Evolutionary conservation across 1,140 invertebrate genomes (phyloP), one percentile per base, ranked within the genome.

Genomic region (Solenopsis fugax): DNA sequence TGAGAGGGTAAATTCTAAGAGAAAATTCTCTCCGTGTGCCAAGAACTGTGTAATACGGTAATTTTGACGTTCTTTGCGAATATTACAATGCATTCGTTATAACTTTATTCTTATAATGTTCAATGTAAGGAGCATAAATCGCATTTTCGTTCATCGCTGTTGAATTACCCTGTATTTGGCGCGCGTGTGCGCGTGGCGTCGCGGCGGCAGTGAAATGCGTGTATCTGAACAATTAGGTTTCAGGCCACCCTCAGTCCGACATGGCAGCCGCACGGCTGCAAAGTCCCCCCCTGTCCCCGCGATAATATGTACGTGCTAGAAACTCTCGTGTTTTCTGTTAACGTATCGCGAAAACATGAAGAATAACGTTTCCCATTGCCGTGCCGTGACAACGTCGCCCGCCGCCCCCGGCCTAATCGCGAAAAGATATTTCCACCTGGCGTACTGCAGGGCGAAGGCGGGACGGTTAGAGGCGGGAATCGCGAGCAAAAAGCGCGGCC

Each of bases 191-290:
- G 54, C 71, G 56, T 34, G 75, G 72, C 62, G 41, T 85, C 48
- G 82, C 48, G 72, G 54, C 41, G 65, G 56, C 64, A 87, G 88
- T 91, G 92, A 92, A 93, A 92, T 92, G 92, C 92, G 92, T 93
- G 92, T 93, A 92, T 93, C 86, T 90, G 90, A 93, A 93, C 92
- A 93, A 93, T 93, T 93, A 93, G 91, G 88, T 92, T 93, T 88
- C 91, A 85, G 85, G 75, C 87, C 78, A 81, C 67, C 65, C 88
- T 72, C 45, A 52, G 78, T 85, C 75, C 85, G 80, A 84, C 80
- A 84, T 84, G 80, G 80, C 80, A 75, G 80, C 37, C 52, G 54
- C 80, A n/a, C 64, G 24, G 45, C 45, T 50, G 21, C 78, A 24
- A 48, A 18, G 34, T 5, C 50, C 10, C 76, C 76, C n/a, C 52